Base-by-base conservation (phyloP, 2,888 invertebrate species). In the Drosophila koepferae region DNA sequence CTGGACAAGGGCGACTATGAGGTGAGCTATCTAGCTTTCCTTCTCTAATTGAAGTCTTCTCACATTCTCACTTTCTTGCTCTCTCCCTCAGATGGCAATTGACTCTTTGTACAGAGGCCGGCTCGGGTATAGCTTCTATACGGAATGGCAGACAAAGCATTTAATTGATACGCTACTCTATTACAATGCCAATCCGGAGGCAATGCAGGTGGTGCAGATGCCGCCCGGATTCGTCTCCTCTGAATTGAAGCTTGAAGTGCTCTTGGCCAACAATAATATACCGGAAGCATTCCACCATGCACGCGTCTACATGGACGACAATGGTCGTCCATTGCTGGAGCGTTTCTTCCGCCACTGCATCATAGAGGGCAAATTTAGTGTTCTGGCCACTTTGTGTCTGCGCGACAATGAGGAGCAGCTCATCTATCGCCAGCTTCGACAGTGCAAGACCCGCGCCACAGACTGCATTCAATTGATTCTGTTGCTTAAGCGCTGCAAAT, bases 1-100 rank as follows among this genome's bases (percentile, higher is more conserved):
- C 94, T 98, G 16, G 98, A 98, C 93, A 97, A 97, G 89, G 96
- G 96, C 68, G 96, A 97, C 90, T 97, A 96, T 92, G 95, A 96
- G 92, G 97, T 96, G 92, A 94, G 54, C n/a, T 28, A 20, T 14
- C 10, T 34, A 14, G 8, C 34, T 34, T 14, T 20, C 58, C 5
- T 2, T 58, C 14, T 62, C 40, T 34, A 49, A 41, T 31, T 9
- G 10, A 41, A 16, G 40, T 34, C 20, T 40, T 41, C 10, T 49
- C 16, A 59, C 20, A 34, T 36, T 23, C 16, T n/a, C 38, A 7
- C 31, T 34, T n/a, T 55, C 20, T 31, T 14, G 14, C 46, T 23
- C 23, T 7, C 14, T 28, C 40, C 8, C 23, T 8, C 2, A 80
- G 80, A 16, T 60, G 62, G 8, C 71, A 0, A 16, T 78, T 0